phyloP scores from a whole-genome alignment of 2,113 vertebrate species.

The Gallinago jamesoni region DNA sequence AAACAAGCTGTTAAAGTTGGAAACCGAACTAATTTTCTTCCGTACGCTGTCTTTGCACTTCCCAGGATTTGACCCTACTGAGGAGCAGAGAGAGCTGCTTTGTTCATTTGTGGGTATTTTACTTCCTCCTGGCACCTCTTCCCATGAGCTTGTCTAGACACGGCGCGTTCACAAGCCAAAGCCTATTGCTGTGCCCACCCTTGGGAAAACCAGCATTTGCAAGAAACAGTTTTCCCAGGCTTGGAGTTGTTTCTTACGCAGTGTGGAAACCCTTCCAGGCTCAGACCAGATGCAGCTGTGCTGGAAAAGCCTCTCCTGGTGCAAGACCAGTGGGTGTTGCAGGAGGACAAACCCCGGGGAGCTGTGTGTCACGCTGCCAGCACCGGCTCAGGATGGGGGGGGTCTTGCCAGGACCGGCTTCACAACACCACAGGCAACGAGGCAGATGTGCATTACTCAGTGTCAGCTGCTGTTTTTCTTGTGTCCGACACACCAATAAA shows the following conservation, averaged over 20 bases:
- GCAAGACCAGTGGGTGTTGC: background rate
- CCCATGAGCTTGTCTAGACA: background rate
- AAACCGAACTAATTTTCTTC: background rate
- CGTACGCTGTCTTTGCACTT: background rate
- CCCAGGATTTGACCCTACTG: background rate
- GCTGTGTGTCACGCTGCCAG: background rate
- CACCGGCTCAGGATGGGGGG: background rate
- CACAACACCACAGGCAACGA: fast-evolving
- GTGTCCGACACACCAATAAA: background rate
- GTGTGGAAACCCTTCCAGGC: background rate
- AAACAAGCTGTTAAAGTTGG: background rate
- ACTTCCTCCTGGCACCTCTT: background rate
- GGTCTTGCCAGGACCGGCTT: background rate
- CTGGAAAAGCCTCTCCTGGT: background rate
- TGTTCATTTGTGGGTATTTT: background rate
- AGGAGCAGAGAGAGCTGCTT: background rate
- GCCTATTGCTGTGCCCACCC: background rate
- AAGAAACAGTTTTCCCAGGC: background rate
- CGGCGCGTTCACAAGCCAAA: background rate
- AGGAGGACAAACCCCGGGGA: background rate
- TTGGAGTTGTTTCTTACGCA: background rate
- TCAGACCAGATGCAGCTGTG: background rate
- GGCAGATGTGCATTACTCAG: background rate
- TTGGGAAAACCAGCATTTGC: background rate
- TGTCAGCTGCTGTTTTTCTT: background rate